phyloP scores from a whole-genome alignment of 2,888 invertebrate genomes.

The Lasioglossum leucozonium region DNA sequence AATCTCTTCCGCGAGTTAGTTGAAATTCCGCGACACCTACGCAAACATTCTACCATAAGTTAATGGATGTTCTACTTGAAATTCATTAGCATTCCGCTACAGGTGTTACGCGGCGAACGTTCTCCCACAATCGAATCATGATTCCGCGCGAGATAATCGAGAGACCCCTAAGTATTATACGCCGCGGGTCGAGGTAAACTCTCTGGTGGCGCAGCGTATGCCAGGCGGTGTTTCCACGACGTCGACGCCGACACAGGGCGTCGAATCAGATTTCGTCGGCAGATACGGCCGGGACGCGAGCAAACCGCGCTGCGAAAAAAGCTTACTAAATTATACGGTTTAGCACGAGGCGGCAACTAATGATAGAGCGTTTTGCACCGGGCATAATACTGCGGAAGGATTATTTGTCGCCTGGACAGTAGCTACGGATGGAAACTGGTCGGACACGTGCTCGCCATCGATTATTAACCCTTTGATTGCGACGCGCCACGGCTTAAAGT shows the following conservation, averaged over 20 bases:
- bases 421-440: neutral
- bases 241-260: neutral
- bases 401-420: neutral
- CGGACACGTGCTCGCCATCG: neutral
- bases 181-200: slow-evolving; percentile 13
- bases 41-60: slow-evolving; percentile 23
- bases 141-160: slow-evolving; percentile 28
- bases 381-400: neutral
- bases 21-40: neutral
- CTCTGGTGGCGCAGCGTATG: neutral
- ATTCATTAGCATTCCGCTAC: slow-evolving; percentile 32
- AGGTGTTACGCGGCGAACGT: slow-evolving; percentile 15
- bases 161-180: slow-evolving; percentile 16
- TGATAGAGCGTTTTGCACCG: neutral
- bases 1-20: slow-evolving; percentile 14
- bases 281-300: neutral
- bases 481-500: neutral
- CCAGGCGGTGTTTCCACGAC: neutral
- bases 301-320: neutral
- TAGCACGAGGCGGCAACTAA: neutral
- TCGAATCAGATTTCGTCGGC: neutral
- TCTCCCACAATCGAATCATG: slow-evolving; percentile 16
- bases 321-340: neutral
- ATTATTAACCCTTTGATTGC: neutral
- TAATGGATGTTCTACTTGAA: slow-evolving; percentile 34